Base-by-base conservation (phyloP, 1,140 invertebrate genomes). In the Drosophila tsacasi region DNA sequence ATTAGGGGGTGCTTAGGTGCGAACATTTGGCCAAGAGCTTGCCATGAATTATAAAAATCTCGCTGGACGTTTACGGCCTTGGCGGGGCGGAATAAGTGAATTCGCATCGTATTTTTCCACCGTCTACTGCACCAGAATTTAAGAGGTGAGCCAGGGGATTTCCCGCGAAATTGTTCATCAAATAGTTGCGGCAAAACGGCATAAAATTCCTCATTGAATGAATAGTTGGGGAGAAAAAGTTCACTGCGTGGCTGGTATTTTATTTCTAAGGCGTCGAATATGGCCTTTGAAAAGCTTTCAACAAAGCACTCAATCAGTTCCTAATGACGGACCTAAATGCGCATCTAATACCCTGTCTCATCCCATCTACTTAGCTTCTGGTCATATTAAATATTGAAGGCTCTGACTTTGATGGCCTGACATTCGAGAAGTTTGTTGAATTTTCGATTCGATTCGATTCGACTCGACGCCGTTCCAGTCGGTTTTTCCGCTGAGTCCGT, bases 381-480 rank as follows among this genome's bases (percentile, higher is more conserved):
- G n/a, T 9, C 37, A 40, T 46, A 67, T 76, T 76, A 67, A 76
- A 55, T 61, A 68, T 76, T 76, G 47, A 76, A 32, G 62, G 23
- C 35, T 19, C 21, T 15, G 35, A 50, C 49, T 85, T 58, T 69
- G 74, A 42, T 71, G 73, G 74, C 9, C 73, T 47, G 63, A 39
- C 78, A 55, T 65, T 40, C 66, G 60, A 76, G 63, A 71, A 65
- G 57, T 55, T 44, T 65, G 25, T 30, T 54, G 58, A 67, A 75
- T 57, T 57, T 37, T 57, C 54, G 54, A 57, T 57, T 37, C 54
- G 54, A 57, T 55, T 37, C 32, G 32, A 54, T 54, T 52, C n/a
- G 49, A 67, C 66, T 55, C 35, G 49, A 23, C 55, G 54, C 39
- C 25, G 15, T 69, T 39, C 13, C 12, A 40, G 42, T 35, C 50